A percentile compares a stretch with the other conserved stretches of the same genome.
Evolutionary conservation across 1,140 invertebrate species (phyloP).

Genomic region (Bilobella aurantiaca): DNA sequence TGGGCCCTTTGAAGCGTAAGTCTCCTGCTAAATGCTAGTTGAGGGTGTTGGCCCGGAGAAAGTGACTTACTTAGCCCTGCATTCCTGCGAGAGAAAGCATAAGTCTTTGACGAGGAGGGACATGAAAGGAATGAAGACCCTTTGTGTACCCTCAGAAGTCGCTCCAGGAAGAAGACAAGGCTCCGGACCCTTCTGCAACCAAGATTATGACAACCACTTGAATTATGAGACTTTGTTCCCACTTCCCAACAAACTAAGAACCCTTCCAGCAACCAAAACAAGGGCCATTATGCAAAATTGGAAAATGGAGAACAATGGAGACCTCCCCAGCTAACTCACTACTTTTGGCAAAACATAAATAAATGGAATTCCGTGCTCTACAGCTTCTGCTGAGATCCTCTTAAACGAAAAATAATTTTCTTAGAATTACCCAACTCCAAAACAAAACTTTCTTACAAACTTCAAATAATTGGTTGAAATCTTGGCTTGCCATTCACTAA

Average conservation of each 20-base stretch:
- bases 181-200: neutral
- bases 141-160: constrained; percentile 56
- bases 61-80: constrained; percentile 59
- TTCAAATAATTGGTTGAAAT: too few relatives aligned
- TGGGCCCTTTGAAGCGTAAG: neutral
- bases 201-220: neutral
- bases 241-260: neutral
- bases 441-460: too few relatives aligned
- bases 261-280: neutral
- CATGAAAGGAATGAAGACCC: constrained; percentile 82
- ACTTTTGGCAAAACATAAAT: neutral
- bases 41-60: neutral
- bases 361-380: neutral
- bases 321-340: neutral
- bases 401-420: too few relatives aligned
- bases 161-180: constrained; percentile 31
- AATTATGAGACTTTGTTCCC: neutral
- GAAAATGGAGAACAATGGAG: neutral
- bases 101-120: constrained; percentile 80
- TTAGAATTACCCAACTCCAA: too few relatives aligned
- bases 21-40: neutral
- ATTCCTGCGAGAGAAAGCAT: constrained; percentile 78
- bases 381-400: too few relatives aligned
- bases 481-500: too few relatives aligned
- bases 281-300: neutral